Evolutionary conservation across 2,888 invertebrate genomes (phyloP).

Genomic region (Helicoverpa assulta): DNA sequence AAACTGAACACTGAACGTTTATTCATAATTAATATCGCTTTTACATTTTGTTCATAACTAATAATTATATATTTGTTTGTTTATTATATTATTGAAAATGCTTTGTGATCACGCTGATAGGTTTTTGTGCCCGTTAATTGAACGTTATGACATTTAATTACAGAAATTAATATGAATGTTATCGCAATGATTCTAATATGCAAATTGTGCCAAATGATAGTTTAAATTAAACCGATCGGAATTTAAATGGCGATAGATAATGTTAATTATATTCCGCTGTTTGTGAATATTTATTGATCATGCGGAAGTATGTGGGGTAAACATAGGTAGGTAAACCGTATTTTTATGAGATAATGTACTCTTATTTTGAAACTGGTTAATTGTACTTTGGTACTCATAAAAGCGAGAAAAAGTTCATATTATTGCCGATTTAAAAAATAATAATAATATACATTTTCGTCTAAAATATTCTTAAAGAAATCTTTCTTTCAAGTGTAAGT

Average conservation of each 20-base stretch:
- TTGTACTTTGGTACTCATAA: background rate
- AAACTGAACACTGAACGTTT: constrained; percentile 14
- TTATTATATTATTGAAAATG: constrained; percentile 13
- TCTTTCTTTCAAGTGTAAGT: background rate
- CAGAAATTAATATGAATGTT: constrained; percentile 34
- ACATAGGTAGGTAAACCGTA: no score
- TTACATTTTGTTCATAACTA: background rate
- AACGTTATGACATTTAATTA: constrained; percentile 18
- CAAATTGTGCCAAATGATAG: constrained; percentile 30
- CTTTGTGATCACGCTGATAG: constrained; percentile 5
- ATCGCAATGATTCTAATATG: constrained; percentile 44
- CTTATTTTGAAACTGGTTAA: background rate
- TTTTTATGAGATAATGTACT: background rate
- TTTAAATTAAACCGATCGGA: constrained; percentile 32
- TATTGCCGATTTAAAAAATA: no score
- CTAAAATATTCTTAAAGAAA: background rate
- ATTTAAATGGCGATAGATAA: constrained; percentile 24
- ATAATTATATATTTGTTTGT: constrained; percentile 7
- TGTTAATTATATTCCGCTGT: constrained; percentile 29
- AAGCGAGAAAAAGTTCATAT: no score
- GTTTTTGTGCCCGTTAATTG: constrained; percentile 1
- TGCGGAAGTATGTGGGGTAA: background rate
- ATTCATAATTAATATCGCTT: constrained; percentile 2
- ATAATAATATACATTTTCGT: no score
- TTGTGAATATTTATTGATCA: background rate